Evolutionary conservation across 2,797 vertebrate species (phyloP).

Genomic region (Moxostoma hubbsi): DNA sequence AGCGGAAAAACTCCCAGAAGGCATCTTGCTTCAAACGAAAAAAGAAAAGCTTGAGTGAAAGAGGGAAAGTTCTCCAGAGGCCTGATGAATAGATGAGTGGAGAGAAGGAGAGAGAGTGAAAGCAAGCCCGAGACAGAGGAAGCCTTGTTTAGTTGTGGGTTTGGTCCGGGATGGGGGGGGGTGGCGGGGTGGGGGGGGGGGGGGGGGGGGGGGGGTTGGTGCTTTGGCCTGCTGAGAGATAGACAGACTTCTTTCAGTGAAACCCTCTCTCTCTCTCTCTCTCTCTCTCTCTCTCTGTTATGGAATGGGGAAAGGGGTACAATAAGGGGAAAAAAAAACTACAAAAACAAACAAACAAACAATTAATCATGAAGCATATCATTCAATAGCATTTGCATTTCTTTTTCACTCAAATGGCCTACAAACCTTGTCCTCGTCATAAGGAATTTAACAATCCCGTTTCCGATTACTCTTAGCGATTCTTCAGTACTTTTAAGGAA

Average conservation of each 20-base stretch:
- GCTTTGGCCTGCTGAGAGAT: conserved; percentile 79
- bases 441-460: too few species aligned
- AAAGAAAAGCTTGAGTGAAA: conserved; percentile 67
- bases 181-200: conserved; percentile 3
- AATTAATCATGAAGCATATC: conserved; percentile 9
- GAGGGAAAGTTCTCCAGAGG: conserved; percentile 58
- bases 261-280: conserved; percentile 58
- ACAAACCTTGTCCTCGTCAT: neutral
- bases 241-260: conserved; percentile 82
- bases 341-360: conserved; percentile 36
- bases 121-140: conserved; percentile 75
- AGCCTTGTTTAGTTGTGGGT: conserved; percentile 79
- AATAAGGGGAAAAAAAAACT: conserved; percentile 52
- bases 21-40: conserved; percentile 64
- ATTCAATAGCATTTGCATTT: conserved; percentile 22
- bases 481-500: too few species aligned
- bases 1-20: conserved; percentile 65
- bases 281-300: conserved; percentile 42
- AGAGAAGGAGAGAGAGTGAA: conserved; percentile 41
- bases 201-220: conserved; percentile 44
- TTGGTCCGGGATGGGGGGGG: too few species aligned
- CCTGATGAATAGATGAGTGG: conserved; percentile 59
- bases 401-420: conserved; percentile 26
- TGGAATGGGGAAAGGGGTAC: conserved; percentile 41
- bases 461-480: too few species aligned